These are phyloP conservation scores for Tenthredo notha DNA, from an alignment of 2,888 invertebrate species.

Conservation along the genomic window DNA sequence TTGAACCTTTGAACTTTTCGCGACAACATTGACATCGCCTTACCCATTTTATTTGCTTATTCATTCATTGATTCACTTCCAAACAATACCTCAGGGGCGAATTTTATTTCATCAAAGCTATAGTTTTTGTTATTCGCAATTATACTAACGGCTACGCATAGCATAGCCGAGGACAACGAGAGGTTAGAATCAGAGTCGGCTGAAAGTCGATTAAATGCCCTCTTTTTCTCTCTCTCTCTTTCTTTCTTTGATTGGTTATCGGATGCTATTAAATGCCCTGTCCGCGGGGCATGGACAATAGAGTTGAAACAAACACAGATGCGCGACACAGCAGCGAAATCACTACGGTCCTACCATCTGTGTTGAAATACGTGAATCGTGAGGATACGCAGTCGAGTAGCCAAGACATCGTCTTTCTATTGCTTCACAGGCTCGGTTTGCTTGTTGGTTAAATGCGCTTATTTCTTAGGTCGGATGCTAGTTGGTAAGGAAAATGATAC, in stretches of 20 bases:
- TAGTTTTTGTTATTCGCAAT: neutral
- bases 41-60: conserved; percentile 81
- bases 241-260: neutral
- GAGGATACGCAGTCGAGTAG: neutral
- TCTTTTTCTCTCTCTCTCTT: too few species aligned
- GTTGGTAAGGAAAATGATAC: neutral
- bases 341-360: neutral
- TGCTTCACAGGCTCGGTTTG: neutral
- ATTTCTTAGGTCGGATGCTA: neutral
- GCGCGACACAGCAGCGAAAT: neutral
- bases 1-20: conserved; percentile 86
- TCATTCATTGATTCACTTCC: neutral
- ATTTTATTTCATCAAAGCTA: neutral
- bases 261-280: neutral
- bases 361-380: neutral
- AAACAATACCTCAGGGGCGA: neutral
- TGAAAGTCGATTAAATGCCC: neutral
- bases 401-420: conserved; percentile 5
- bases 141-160: neutral
- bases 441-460: conserved; percentile 4
- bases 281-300: neutral
- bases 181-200: neutral
- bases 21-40: conserved; percentile 81
- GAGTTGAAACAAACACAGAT: neutral
- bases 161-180: neutral